Base-by-base conservation (phyloP, 2,888 invertebrate species). In the Parnassius apollo region DNA sequence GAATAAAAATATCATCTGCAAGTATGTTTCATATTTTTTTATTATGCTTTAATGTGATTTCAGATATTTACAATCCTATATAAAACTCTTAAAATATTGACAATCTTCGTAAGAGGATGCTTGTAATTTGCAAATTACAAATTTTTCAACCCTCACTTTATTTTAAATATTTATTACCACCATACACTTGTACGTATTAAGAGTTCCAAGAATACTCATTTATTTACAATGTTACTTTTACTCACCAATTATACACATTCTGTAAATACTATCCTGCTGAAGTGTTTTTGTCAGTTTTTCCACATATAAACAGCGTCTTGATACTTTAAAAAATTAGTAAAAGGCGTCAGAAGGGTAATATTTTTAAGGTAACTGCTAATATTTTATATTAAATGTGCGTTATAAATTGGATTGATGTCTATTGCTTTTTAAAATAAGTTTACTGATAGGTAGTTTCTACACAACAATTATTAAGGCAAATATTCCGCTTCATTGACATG, bases 1-100 rank as follows among this genome's bases (percentile, higher is more conserved):
- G 18, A 64, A 61, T 56, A 61, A 60, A 13, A 53, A 56, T 46
- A 64, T 58, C 10, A 12, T 57, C 46, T 11, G 57, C 58, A 42
- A 58, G 35, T 35, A 7, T 35, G 35, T 51, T 58, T n/a, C 42
- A 58, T 51, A 51, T 42, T 10, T 45, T 9, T 18, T 25, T 18
- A 35, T 35, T 48, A n/a, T n/a, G 18, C 44, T 54, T 54, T 44
- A 54, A 11, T 54, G 18, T 54, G 54, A 13, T 42, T 53, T 42
- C 13, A 53, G 2, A 22, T 54, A 54, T 54, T 44, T 54, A 54
- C 54, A 54, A 10, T n/a, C 44, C 7, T 22, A 42, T 49, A 18
- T 4, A 18, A 7, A 1, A 9, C n/a, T 35, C 35, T 35, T 13
- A 9, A 44, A 44, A 44, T 54, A 18, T 11, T 22, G 54, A 12